Evolutionary conservation across 2,797 vertebrate species (phyloP), one percentile per base, ranked within the genome.

Genomic region (Leptatherina wallacei): DNA sequence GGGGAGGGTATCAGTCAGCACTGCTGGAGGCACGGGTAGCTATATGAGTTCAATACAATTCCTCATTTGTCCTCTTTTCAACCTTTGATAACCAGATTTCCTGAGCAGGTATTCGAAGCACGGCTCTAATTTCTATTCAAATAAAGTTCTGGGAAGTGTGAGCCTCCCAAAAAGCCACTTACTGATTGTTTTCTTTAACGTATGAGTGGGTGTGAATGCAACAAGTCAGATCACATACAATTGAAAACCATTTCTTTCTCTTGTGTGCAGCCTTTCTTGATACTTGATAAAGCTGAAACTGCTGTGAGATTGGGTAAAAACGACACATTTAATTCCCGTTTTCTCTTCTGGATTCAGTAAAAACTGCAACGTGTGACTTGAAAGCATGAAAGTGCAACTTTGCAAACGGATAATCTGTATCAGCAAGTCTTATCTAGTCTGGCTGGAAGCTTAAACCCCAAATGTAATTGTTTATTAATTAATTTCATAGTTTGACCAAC

Each of bases 11-110:
- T 77, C 9, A 27, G 51, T 62, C 29, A 16, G 60, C 57, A 29
- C 73, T 73, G 73, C 59, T 59, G 56, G 57, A 77, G 51, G 40
- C 24, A 24, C 62, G 81, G 78, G 73, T 73, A 76, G 67, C 24
- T 27, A 27, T 27, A 82, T 14, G 66, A 84, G 80, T 78, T 83
- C 74, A 84, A 49, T 71, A 75, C 56, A 54, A 13, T n/a, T 61
- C 7, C 16, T 75, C 65, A 42, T 33, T n/a, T 62, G 52, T 62
- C 73, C 64, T 24, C 29, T n/a, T 59, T 68, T 69, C 51, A 71
- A 60, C 44, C 49, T 69, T 73, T 68, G 52, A 51, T 32, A 14
- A 49, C 14, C 65, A 64, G 24, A 44, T 51, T 65, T 67, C 63
- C 2, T 59, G 4, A 36, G 20, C 7, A 6, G 30, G 18, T 47